Conservation (phyloP, 2,113 vertebrate genomes). For the Hassar affinis region DNA sequence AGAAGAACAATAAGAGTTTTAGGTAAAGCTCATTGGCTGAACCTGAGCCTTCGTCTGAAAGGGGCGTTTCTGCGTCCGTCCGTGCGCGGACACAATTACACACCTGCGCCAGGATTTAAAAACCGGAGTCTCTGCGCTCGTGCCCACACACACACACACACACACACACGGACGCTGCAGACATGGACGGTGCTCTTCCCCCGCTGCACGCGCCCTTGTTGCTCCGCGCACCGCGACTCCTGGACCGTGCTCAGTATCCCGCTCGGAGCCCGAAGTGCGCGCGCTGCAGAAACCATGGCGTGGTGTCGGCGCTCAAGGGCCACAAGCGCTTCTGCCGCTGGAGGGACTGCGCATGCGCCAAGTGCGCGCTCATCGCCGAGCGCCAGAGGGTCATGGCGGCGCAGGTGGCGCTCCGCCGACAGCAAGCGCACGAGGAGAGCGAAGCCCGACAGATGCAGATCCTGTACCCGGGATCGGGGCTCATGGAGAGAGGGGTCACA, state of each 20-base stretch:
- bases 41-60: background rate
- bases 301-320: conserved; percentile 88
- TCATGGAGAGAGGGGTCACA: conserved; percentile 47
- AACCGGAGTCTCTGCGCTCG: background rate
- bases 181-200: conserved; percentile 60
- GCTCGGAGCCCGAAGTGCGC: conserved; percentile 87
- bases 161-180: background rate
- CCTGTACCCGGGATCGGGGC: conserved; percentile 61
- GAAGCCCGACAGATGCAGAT: conserved; percentile 76
- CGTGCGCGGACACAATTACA: conserved; percentile 58
- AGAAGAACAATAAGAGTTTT: background rate
- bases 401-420: conserved; percentile 86
- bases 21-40: background rate
- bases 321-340: conserved; percentile 90
- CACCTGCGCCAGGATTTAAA: conserved; percentile 57
- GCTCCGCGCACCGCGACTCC: conserved; percentile 47
- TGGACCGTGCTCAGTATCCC: conserved; percentile 72
- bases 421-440: conserved; percentile 88
- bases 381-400: conserved; percentile 90
- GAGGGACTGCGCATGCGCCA: conserved; percentile 87
- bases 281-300: conserved; percentile 86
- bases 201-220: conserved; percentile 60
- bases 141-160: background rate
- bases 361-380: conserved; percentile 87
- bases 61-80: background rate